These are phyloP conservation scores for Thunnus thynnus DNA, from an alignment of 2,113 vertebrate species.

Conservation along the genomic window DNA sequence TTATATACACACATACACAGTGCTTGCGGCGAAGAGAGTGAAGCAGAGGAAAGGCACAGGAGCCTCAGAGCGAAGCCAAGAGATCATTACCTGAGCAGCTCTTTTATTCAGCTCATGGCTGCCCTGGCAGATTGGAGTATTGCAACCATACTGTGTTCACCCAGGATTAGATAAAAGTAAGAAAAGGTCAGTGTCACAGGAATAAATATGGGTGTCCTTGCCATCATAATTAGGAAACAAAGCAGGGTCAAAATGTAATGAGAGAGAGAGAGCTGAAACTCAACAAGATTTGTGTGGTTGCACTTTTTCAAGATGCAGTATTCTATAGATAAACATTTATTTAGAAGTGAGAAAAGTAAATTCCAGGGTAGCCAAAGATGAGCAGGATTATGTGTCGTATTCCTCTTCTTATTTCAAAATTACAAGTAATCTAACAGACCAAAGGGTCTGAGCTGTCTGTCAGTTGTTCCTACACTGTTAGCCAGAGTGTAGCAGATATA, in stretches of 20 bases:
- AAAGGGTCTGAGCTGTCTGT: not conserved
- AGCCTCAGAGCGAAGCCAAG: slow-evolving; percentile 34
- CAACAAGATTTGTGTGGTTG: not conserved
- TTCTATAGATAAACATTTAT: not conserved
- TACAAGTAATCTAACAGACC: not conserved
- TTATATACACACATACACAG: not conserved
- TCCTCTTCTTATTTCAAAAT: not conserved
- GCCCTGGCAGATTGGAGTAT: slow-evolving; percentile 41
- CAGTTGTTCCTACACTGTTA: not conserved
- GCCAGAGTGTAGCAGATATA: not conserved
- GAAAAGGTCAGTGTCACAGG: slow-evolving; percentile 24
- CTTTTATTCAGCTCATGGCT: slow-evolving; percentile 50
- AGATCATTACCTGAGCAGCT: slow-evolving; percentile 50
- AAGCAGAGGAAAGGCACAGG: slow-evolving; percentile 25
- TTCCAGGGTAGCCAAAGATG: not conserved
- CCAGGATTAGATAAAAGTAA: slow-evolving; percentile 38
- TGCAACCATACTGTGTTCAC: slow-evolving; percentile 19
- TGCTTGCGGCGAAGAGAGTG: slow-evolving; percentile 35
- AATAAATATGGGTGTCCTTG: slow-evolving; percentile 18
- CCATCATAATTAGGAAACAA: not conserved
- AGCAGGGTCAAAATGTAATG: not conserved
- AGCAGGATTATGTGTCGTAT: not conserved
- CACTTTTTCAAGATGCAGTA: not conserved
- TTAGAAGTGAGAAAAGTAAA: not conserved
- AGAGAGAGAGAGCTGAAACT: slow-evolving; percentile 18